phyloP scores from a whole-genome alignment of 2,113 vertebrate species.

The Hydrochoerus hydrochaeris region DNA sequence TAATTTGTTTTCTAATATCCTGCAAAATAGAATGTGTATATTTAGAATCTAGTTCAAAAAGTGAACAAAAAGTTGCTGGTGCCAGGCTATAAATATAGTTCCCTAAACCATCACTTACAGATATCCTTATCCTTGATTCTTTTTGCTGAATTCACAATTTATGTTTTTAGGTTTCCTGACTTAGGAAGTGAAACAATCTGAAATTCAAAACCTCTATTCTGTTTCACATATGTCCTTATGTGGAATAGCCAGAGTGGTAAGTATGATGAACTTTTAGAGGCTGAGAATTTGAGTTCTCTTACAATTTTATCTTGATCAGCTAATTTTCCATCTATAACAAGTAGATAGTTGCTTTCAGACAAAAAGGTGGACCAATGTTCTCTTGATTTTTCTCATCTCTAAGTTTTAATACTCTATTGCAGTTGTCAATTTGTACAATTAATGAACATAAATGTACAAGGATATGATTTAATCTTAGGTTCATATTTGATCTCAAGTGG shows the following conservation, averaged over 20 bases:
- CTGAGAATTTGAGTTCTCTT: slow-evolving; percentile 43
- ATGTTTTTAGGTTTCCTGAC: slow-evolving; percentile 33
- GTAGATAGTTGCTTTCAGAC: neutral
- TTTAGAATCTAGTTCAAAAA: slow-evolving; percentile 59
- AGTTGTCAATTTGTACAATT: neutral
- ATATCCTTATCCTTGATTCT: slow-evolving; percentile 34
- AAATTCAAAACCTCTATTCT: slow-evolving; percentile 55
- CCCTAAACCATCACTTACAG: slow-evolving; percentile 49
- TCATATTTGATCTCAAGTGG: slow-evolving; percentile 38
- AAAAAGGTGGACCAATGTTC: neutral
- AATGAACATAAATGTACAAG: neutral
- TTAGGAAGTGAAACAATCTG: slow-evolving; percentile 59
- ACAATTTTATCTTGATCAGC: slow-evolving; percentile 27
- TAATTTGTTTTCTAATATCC: slow-evolving; percentile 37
- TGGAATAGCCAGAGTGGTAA: neutral
- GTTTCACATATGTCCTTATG: slow-evolving; percentile 28
- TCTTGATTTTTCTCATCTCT: slow-evolving; percentile 18
- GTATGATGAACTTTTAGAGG: neutral
- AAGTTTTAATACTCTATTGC: slow-evolving; percentile 34
- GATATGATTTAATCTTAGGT: slow-evolving; percentile 16
- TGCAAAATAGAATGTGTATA: slow-evolving; percentile 18
- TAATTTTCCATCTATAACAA: slow-evolving; percentile 9
- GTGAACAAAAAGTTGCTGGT: slow-evolving; percentile 56
- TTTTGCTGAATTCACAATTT: slow-evolving; percentile 67
- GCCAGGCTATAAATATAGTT: slow-evolving; percentile 59